Base-by-base conservation (phyloP, 2,113 vertebrate genomes). In the Coturnix japonica region DNA sequence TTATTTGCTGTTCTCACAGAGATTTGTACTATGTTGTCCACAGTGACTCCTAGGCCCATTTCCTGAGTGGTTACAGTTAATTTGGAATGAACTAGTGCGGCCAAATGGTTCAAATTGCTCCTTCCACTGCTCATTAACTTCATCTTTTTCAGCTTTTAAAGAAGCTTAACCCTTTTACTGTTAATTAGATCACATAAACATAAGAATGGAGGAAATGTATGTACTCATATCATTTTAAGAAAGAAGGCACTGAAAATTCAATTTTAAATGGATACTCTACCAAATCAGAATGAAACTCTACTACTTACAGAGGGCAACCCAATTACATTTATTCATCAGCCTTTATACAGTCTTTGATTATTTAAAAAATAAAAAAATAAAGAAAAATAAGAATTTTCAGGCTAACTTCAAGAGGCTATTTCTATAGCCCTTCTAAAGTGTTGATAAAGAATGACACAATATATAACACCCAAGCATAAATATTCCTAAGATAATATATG, bases 281-380 rank as follows among this genome's bases (percentile, higher is more conserved):
- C 31, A 87, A 92, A 76, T 83, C 20, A 92, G 60, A 85, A 86
- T 87, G 64, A 95, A 94, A 69, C 13, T 15, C 18, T 79, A 51
- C 53, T 64, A 60, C 56, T 91, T 84, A 41, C 11, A 49, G 7
- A 82, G 44, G 67, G 33, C 75, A 91, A 87, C n/a, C 17, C 18
- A 87, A 46, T 95, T 93, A 56, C 35, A 90, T 95, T 73, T 91
- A 60, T 67, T 76, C 54, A 89, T 10, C 23, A 76, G 35, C 46
- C 39, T 90, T 94, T 39, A 92, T 63, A 87, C 87, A 51, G 59
- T 8, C 15, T 31, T 85, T 87, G 70, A 63, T 81, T 59, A 43
- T 20, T 22, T 22, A 8, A 44, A 44, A 54, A 14, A 65, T 59
- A 81, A 49, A 76, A 19, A 76, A 53, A n/a, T 41, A 54, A 28